Evolutionary conservation across 2,888 invertebrate species (phyloP), one percentile per base, ranked within the genome.

Genomic region (Thalpophila matura): DNA sequence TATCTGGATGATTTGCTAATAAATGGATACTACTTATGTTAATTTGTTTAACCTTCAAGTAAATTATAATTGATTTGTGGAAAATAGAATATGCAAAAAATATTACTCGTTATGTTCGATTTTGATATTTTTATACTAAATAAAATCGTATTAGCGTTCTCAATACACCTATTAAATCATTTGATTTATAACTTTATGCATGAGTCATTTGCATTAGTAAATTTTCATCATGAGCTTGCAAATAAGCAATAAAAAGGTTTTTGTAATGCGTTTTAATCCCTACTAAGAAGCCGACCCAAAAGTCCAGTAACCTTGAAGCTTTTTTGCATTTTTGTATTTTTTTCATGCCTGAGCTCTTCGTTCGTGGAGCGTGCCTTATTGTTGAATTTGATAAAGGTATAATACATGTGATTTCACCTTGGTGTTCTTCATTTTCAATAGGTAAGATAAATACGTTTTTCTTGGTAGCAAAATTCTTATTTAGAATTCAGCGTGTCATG

Each of bases 201-300:
- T 22, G 42, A 16, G 2, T 33, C 50, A 40, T 14, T 10, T 51
- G 37, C 46, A 22, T 59, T 37, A 22, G 18, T 53, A 16, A 55
- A 55, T 54, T 59, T 40, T 70, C 49, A 64, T 56, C 33, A 53
- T 6, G 46, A 38, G 37, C 14, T 26, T n/a, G 12, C 16, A 54
- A 72, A 75, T 50, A 57, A 59, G 22, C 35, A n/a, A 46, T 37
- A 56, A 65, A 73, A 69, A 69, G 46, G 40, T 38, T 60, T 61
- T n/a, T n/a, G n/a, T n/a, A 59, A 69, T 60, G 64, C 40, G 9
- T 50, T 62, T 54, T 54, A 47, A 62, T 76, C 50, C 57, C 7
- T 45, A 18, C 47, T 38, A 22, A 61, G 51, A 37, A 58, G 38
- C 9, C 42, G 46, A 59, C 29, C 29, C 47, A 6, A 55, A 62